Base-by-base conservation (phyloP, 92 coral and sea anemone species). In the Virgularia gustaviana region DNA sequence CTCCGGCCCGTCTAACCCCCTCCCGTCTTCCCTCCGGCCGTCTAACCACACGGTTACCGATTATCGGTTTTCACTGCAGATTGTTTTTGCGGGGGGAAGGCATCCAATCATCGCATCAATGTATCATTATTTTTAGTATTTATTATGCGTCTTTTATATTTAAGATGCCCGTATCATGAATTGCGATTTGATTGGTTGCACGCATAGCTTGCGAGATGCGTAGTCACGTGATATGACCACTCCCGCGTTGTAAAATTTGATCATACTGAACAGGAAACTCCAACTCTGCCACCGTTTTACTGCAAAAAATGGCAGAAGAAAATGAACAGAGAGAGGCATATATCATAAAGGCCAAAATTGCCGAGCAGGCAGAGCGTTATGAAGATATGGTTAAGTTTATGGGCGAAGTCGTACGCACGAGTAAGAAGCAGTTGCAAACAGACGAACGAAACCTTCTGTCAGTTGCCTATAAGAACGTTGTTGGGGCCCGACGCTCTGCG, bases 391-490 rank as follows among this genome's bases (percentile, higher is more conserved):
- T 89, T 7, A 78, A 71, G 25, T 82, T 70, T 19, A 91, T 91
- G 97, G 85, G 73, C 22, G 45, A 34, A 20, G 88, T 91, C 24
- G 88, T 86, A 0, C 70, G 83, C 71, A 45, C 49, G 65, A 92
- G 84, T 27, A 79, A 72, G 27, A 52, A 76, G 27, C n/a, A n/a
- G n/a, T 87, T 91, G 36, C 76, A 39, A 36, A 85, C 90, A 75
- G 97, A 91, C 36, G 92, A 91, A 51, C 89, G 97, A 31, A 91
- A 91, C 73, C 77, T 91, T 79, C 86, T 91, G 83, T 91, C 97
- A 47, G 97, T 91, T 62, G 97, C 97, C 19, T 91, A 91, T 92
- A 91, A 91, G 96, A 91, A 91, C 91, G 96, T 91, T 83, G 97
- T 91, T 28, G 97, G 97, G 8, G 95, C 90, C n/a, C 84, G 96